Percentiles rank a stretch among this genome's conserved stretches.
Conservation (phyloP, 2,888 invertebrate genomes). For the Microctonus hyperodae region DNA sequence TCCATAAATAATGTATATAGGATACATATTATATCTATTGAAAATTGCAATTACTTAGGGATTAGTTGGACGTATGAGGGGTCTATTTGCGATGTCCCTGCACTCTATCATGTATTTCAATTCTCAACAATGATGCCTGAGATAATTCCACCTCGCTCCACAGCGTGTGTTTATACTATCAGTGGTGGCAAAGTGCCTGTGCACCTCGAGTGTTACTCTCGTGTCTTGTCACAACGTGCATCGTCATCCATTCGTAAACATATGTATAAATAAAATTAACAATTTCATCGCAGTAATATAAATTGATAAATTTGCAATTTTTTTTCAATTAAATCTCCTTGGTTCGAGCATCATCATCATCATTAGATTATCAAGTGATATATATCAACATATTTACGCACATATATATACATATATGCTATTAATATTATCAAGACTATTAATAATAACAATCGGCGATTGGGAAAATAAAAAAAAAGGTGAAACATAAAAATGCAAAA, state of each 20-base stretch:
- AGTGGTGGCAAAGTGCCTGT: neutral
- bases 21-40: neutral
- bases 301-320: constrained; percentile 57
- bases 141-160: constrained; percentile 11
- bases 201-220: constrained; percentile 18
- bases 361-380: constrained; percentile 5
- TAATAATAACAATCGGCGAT: too few species aligned
- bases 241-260: constrained; percentile 42
- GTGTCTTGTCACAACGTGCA: neutral
- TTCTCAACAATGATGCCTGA: neutral
- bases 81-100: neutral
- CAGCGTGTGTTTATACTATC: constrained; percentile 13
- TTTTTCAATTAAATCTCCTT: constrained; percentile 44
- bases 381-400: neutral
- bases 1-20: too few species aligned
- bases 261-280: neutral
- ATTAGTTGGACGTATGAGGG: constrained; percentile 16
- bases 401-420: too few species aligned
- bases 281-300: constrained; percentile 43
- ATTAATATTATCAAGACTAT: neutral
- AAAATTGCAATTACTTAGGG: constrained; percentile 14
- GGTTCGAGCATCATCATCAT: too few species aligned
- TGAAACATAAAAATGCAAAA: too few species aligned
- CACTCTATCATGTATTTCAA: neutral
- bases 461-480: neutral